Evolutionary conservation across 2,113 vertebrate species (phyloP), one percentile per base, ranked within the genome.

Genomic region (Upupa epops): DNA sequence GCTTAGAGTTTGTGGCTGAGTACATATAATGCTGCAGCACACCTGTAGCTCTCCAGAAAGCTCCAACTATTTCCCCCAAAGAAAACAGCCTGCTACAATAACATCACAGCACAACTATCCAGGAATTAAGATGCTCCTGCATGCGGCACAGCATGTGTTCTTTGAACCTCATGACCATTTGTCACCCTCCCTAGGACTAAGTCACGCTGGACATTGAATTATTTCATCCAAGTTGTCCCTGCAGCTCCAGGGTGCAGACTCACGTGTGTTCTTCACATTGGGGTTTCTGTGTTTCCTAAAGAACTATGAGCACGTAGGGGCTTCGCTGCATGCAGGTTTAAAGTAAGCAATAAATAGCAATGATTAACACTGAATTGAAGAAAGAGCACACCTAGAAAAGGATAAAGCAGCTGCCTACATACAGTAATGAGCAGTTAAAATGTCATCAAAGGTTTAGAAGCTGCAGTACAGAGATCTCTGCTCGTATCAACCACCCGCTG

Each of bases 331-430:
- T 2, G 13, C 17, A 74, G 25, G 75, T 77, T 83, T 77, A 59
- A 92, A 83, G 69, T 64, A 58, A 66, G 93, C 92, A 96, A 95
- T 96, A 95, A 96, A 96, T 94, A 96, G 94, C 95, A 96, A 96
- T 94, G 92, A 96, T 95, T 95, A 96, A 95, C 94, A 89, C 37
- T 45, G 79, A 70, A 80, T 1, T 77, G 85, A 86, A 86, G 65
- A 60, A 66, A 63, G 17, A 80, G 32, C 40, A 32, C 84, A 77
- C 64, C 75, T 83, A 77, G 60, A 63, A 86, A 68, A 88, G 76
- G 71, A 87, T 83, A 31, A 94, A 92, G 89, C 60, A 74, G n/a
- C 73, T 86, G 81, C 79, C 73, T 83, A 59, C 76, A 42, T 68
- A 71, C 15, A 76, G 73, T 74, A 90, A 91, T 21, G 65, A 90